Percentiles rank a stretch among this genome's conserved stretches.
phyloP scores from a whole-genome alignment of 2,888 invertebrate species.

The Stenodera caucasica region DNA sequence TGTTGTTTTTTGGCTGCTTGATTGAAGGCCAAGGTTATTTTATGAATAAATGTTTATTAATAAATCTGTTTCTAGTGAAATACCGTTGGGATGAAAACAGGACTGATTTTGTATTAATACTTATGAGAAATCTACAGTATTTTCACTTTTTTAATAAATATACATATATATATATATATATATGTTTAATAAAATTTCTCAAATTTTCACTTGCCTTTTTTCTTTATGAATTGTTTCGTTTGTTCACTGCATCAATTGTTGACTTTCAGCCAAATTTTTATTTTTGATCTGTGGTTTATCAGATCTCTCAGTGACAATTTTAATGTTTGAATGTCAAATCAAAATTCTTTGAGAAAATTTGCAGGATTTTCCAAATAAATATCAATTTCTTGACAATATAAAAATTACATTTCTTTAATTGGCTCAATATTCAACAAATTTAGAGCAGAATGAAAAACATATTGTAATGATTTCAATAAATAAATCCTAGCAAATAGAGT shows the following conservation, averaged over 20 bases:
- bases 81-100: background rate
- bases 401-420: slow-evolving; percentile 66
- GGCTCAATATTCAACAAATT: slow-evolving; percentile 68
- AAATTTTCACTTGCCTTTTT: too few relatives aligned
- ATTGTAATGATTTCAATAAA: slow-evolving; percentile 66
- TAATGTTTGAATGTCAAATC: too few relatives aligned
- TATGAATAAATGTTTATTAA: background rate
- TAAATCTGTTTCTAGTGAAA: background rate
- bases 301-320: too few relatives aligned
- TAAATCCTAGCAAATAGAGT: slow-evolving; percentile 70
- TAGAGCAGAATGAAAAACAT: slow-evolving; percentile 66
- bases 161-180: too few relatives aligned
- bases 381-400: background rate
- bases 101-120: too few relatives aligned
- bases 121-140: too few relatives aligned
- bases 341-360: background rate
- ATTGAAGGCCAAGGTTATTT: background rate
- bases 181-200: too few relatives aligned
- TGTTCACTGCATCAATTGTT: too few relatives aligned
- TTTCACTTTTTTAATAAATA: too few relatives aligned
- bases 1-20: background rate
- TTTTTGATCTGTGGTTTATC: too few relatives aligned
- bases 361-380: background rate
- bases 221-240: too few relatives aligned
- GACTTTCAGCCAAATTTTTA: too few relatives aligned